Evolutionary conservation across 2,113 vertebrate species (phyloP).

Genomic region (Onychostruthus taczanowskii): DNA sequence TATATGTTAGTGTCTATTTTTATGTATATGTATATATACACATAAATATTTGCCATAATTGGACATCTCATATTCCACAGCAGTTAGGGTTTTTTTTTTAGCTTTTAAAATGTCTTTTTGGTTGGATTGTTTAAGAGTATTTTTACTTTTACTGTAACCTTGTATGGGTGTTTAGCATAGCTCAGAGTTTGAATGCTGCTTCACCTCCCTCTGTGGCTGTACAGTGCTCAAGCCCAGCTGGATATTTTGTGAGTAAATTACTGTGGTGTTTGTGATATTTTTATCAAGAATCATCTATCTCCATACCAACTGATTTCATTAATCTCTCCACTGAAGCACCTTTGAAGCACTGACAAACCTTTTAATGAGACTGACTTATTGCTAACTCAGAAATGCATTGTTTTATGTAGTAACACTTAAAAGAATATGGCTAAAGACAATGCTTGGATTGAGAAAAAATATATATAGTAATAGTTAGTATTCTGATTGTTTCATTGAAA

Average conservation of each 20-base stretch:
- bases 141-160: neutral
- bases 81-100: fast-evolving
- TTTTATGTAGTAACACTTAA: neutral
- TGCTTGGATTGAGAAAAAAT: neutral
- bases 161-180: neutral
- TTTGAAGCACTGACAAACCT: neutral
- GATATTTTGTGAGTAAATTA: neutral
- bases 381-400: neutral
- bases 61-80: neutral
- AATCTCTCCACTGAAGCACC: neutral
- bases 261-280: neutral
- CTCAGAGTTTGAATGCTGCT: neutral
- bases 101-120: neutral
- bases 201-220: neutral
- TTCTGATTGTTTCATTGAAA: neutral
- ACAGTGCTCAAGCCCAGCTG: neutral
- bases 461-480: too few relatives aligned
- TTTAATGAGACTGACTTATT: neutral
- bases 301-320: neutral
- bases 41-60: neutral
- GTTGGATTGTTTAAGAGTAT: neutral
- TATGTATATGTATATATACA: neutral
- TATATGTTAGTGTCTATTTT: neutral
- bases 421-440: neutral
- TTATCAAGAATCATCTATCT: neutral